Conservation (phyloP, 1,140 invertebrate species). For the Archegozetes longisetosus region DNA sequence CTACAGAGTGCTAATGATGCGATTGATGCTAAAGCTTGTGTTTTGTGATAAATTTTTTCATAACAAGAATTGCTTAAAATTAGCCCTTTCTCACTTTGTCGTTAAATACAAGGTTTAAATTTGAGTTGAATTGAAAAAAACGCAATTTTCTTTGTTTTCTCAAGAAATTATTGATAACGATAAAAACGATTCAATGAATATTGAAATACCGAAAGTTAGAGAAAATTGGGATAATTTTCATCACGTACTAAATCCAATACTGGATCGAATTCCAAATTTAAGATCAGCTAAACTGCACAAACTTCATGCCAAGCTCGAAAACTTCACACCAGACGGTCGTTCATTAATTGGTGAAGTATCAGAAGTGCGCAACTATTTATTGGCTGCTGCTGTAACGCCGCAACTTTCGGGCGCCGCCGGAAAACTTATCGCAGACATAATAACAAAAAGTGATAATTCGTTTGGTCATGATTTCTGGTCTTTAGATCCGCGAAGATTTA, state of each 20-base stretch:
- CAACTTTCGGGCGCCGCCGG: conserved; percentile 87
- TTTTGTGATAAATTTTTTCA: too few species aligned
- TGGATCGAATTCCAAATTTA: conserved; percentile 63
- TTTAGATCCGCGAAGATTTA: conserved; percentile 77
- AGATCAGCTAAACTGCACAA: conserved; percentile 48
- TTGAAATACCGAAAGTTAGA: conserved; percentile 28
- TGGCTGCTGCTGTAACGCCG: conserved; percentile 81
- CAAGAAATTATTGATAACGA: neutral
- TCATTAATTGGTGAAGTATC: conserved; percentile 67
- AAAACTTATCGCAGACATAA: conserved; percentile 68
- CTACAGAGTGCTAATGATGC: neutral
- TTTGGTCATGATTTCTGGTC: conserved; percentile 67
- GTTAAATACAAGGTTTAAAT: too few species aligned
- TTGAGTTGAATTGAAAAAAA: too few species aligned
- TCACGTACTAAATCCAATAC: conserved; percentile 61
- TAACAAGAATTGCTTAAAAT: too few species aligned
- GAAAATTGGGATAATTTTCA: conserved; percentile 92
- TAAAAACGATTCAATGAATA: conserved; percentile 1
- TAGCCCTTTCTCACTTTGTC: too few species aligned
- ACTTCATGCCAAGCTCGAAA: conserved; percentile 72
- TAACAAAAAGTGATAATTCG: conserved; percentile 55
- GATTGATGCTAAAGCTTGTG: too few species aligned
- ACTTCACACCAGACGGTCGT: conserved; percentile 63
- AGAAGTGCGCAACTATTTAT: conserved; percentile 81
- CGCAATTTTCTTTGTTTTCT: too few species aligned